Evolutionary conservation across 2,113 vertebrate genomes (phyloP), one percentile per base, ranked within the genome.

Genomic region (Dendrocopos noguchii): DNA sequence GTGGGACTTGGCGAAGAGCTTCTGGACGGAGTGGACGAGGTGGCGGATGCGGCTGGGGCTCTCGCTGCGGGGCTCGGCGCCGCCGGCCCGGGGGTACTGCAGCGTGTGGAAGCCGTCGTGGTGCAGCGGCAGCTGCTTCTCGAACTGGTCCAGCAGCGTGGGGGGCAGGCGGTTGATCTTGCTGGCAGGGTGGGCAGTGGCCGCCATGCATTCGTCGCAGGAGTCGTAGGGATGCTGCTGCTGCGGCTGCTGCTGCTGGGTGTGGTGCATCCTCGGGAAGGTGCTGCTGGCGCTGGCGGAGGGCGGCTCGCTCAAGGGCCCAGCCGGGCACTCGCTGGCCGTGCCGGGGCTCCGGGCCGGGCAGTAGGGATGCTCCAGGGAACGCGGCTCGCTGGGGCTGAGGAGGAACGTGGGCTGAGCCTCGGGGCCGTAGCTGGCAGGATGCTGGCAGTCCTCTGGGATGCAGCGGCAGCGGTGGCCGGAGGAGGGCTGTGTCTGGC

Each of bases 61-160:
- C 97, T 99, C 99, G 12, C 99, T 99, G 82, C 99, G 99, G 96
- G 98, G 93, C 84, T 98, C 98, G 22, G 99, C 98, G 34, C 98
- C 97, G 85, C 97, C 97, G 31, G 98, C 97, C 91, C 99, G 98
- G 65, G 99, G 99, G 97, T 99, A 99, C 95, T 99, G 99, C 90
- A 99, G 97, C 1, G 99, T 99, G 97, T 99, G 99, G 97, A 99
- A 99, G 96, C 99, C 99, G 83, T 99, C 99, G n/a, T 99, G 98
- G 79, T 99, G 99, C 96, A 99, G 98, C 71, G 99, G 99, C 93
- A 98, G 97, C 97, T 99, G 99, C 97, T 99, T 99, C 96, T 99
- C 99, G 70, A 99, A 99, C 97, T 99, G 99, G 96, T 99, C 99
- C 86, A 99, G 97, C 96, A 99, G 97, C 84, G 98, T 99, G 7